Conservation (phyloP, 2,797 vertebrate species). For the Anguilla pacifica region DNA sequence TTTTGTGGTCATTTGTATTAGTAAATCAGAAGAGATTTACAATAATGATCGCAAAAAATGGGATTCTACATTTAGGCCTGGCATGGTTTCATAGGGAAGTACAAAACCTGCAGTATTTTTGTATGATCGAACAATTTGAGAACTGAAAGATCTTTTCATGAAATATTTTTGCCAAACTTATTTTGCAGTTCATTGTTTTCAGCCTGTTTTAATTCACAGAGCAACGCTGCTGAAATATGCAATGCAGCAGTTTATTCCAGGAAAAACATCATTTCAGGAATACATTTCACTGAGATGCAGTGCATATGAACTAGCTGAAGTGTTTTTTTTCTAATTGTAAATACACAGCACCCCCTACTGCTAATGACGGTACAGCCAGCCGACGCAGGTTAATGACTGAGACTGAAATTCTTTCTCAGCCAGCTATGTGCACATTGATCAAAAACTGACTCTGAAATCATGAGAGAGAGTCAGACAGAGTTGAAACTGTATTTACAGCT, state of each 20-base stretch:
- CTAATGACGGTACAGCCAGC: not conserved
- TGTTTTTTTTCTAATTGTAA: not conserved
- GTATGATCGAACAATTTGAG: too few relatives aligned
- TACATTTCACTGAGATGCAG: not conserved
- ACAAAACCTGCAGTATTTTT: not conserved
- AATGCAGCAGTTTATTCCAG: not conserved
- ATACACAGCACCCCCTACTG: constrained; percentile 33
- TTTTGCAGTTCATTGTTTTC: not conserved
- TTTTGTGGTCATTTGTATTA: not conserved
- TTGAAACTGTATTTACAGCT: not conserved
- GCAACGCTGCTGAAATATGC: not conserved
- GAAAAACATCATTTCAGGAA: not conserved
- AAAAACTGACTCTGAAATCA: not conserved
- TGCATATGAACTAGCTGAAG: not conserved
- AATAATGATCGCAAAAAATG: not conserved
- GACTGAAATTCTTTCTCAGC: not conserved
- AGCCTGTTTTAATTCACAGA: not conserved
- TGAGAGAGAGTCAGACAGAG: too few relatives aligned
- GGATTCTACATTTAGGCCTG: not conserved
- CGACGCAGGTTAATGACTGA: not conserved
- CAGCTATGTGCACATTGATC: not conserved
- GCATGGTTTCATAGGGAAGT: not conserved
- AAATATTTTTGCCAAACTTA: not conserved
- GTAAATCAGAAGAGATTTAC: not conserved
- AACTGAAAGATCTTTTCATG: not conserved